These are phyloP conservation scores for Megaceryle maxima DNA, from an alignment of 2,113 vertebrate genomes.

Conservation along the genomic window DNA sequence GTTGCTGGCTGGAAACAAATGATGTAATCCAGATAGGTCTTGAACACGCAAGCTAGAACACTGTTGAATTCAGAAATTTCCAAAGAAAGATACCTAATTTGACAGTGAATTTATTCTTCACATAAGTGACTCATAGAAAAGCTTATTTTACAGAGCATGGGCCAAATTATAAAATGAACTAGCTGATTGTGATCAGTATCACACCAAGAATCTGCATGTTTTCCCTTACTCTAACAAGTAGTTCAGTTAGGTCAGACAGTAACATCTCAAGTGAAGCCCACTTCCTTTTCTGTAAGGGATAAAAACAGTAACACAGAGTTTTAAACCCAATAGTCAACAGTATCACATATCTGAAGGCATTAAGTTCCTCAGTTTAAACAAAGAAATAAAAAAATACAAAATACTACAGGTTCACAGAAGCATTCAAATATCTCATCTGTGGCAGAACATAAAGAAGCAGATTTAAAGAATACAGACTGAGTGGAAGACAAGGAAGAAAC, in stretches of 20 bases:
- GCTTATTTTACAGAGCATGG: background rate
- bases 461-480: background rate
- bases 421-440: background rate
- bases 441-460: background rate
- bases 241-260: background rate
- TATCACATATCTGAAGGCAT: background rate
- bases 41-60: fast-evolving
- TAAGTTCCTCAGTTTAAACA: background rate
- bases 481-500: background rate
- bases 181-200: background rate
- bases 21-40: background rate
- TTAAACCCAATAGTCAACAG: background rate
- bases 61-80: background rate
- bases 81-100: background rate
- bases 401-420: background rate
- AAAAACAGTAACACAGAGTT: background rate
- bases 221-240: background rate
- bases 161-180: background rate
- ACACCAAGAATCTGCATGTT: background rate
- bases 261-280: background rate
- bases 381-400: background rate
- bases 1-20: background rate
- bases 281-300: background rate
- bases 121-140: background rate
- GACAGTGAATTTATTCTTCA: background rate